phyloP scores from a whole-genome alignment of 2,888 invertebrate species.

The Proisotoma minuta region DNA sequence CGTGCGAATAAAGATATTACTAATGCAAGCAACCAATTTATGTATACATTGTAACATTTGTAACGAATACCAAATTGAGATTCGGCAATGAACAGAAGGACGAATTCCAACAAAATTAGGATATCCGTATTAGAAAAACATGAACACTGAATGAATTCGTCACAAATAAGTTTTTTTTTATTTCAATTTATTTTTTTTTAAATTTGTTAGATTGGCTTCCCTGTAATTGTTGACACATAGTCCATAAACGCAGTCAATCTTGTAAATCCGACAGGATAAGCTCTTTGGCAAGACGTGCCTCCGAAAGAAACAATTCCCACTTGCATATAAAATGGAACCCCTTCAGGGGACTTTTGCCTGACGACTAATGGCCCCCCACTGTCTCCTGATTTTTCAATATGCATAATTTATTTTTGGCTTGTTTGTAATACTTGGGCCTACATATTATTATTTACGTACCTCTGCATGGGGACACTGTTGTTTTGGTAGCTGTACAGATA shows the following conservation, averaged over 20 bases:
- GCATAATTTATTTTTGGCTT: no score
- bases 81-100: no score
- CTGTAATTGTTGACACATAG: conserved; percentile 39
- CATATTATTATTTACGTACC: no score
- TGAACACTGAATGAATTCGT: no score
- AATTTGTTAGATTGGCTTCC: background rate
- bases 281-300: conserved; percentile 44
- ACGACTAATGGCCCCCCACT: conserved; percentile 42
- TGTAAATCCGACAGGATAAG: conserved; percentile 45
- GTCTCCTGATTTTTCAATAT: no score
- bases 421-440: no score
- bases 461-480: conserved; percentile 44
- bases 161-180: background rate
- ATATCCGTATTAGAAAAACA: no score
- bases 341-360: conserved; percentile 28
- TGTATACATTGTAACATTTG: no score
- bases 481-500: conserved; percentile 44
- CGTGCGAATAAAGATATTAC: background rate
- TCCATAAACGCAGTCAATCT: conserved; percentile 44
- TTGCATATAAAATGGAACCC: conserved; percentile 40
- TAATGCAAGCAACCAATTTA: background rate
- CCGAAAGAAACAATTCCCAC: conserved; percentile 47
- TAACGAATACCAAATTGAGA: no score
- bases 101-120: no score
- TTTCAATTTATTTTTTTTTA: background rate